Conservation (phyloP, 2,113 vertebrate species). For the Dinomys branickii region DNA sequence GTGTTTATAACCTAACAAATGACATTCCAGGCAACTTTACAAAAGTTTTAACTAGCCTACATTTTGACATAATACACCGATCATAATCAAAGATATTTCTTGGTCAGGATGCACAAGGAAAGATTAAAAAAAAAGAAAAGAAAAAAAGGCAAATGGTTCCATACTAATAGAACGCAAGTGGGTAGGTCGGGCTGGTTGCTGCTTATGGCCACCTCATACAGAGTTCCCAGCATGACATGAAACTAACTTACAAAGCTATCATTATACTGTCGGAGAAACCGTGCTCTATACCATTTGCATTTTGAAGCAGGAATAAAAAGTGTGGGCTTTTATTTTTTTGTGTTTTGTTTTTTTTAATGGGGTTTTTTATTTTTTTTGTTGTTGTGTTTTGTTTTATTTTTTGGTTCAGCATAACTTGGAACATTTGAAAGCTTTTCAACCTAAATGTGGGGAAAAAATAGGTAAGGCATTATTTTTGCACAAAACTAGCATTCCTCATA, state of each 20-base stretch:
- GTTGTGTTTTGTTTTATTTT: slow-evolving; percentile 75
- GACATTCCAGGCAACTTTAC: slow-evolving; percentile 87
- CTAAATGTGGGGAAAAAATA: slow-evolving; percentile 84
- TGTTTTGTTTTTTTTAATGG: slow-evolving; percentile 71
- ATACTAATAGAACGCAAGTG: slow-evolving; percentile 63
- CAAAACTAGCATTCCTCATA: slow-evolving; percentile 83
- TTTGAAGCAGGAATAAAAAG: slow-evolving; percentile 71
- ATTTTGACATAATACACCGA: slow-evolving; percentile 82
- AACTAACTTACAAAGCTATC: slow-evolving; percentile 76
- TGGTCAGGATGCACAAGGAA: slow-evolving; percentile 86
- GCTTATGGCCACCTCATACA: slow-evolving; percentile 61
- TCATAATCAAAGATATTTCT: slow-evolving; percentile 82
- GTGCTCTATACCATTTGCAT: slow-evolving; percentile 74
- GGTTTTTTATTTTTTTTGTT: slow-evolving; percentile 73
- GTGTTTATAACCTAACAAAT: slow-evolving; percentile 85
- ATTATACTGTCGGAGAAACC: slow-evolving; percentile 57
- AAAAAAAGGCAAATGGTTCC: slow-evolving; percentile 72
- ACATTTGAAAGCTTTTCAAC: slow-evolving; percentile 87
- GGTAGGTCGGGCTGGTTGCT: slow-evolving; percentile 59
- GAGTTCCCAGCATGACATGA: slow-evolving; percentile 70
- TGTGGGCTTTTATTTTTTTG: slow-evolving; percentile 66
- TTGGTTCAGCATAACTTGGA: slow-evolving; percentile 86
- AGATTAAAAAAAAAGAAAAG: slow-evolving; percentile 67
- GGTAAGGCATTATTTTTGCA: slow-evolving; percentile 89
- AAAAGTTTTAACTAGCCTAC: slow-evolving; percentile 86